These are phyloP conservation scores for Amphipyra berbera DNA, from an alignment of 2,888 invertebrate species.

Conservation along the genomic window DNA sequence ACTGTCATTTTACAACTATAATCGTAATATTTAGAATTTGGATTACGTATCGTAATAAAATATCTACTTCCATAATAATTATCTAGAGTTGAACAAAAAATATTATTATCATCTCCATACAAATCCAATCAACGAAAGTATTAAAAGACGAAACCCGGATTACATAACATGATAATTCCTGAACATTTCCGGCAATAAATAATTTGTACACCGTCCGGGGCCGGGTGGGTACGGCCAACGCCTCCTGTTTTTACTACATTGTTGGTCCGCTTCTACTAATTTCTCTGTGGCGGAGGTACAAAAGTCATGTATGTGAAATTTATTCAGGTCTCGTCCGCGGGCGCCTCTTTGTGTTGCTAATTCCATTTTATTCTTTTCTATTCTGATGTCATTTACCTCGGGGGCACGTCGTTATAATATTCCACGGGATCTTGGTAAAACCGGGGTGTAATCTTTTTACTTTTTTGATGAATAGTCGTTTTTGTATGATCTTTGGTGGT, in stretches of 20 bases:
- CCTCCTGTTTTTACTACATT: slow-evolving; percentile 26
- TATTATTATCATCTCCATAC: not conserved
- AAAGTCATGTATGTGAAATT: slow-evolving; percentile 76
- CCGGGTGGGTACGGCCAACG: slow-evolving; percentile 9
- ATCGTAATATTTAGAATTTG: no score
- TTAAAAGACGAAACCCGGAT: not conserved
- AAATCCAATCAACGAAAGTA: not conserved
- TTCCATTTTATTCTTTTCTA: slow-evolving; percentile 78
- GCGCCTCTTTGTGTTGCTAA: slow-evolving; percentile 79
- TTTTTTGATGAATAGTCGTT: slow-evolving; percentile 40
- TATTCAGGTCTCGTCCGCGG: slow-evolving; percentile 73
- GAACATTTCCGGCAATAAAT: slow-evolving; percentile 27
- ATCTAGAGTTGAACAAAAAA: no score
- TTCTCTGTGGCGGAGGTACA: slow-evolving; percentile 58
- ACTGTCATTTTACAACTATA: no score
- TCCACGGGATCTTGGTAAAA: slow-evolving; percentile 60
- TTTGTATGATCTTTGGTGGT: slow-evolving; percentile 26
- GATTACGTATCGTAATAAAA: no score
- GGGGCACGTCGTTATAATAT: slow-evolving; percentile 63
- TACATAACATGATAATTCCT: slow-evolving; percentile 10
- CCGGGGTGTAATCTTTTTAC: slow-evolving; percentile 36
- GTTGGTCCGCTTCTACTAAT: slow-evolving; percentile 40
- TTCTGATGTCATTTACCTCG: slow-evolving; percentile 70
- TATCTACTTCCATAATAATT: no score
- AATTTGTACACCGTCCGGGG: slow-evolving; percentile 29